A percentile compares a stretch with the other conserved stretches of the same genome.
These are phyloP conservation scores for Sus scrofa DNA, from an alignment of 2,113 vertebrate species.

Conservation along the genomic window DNA sequence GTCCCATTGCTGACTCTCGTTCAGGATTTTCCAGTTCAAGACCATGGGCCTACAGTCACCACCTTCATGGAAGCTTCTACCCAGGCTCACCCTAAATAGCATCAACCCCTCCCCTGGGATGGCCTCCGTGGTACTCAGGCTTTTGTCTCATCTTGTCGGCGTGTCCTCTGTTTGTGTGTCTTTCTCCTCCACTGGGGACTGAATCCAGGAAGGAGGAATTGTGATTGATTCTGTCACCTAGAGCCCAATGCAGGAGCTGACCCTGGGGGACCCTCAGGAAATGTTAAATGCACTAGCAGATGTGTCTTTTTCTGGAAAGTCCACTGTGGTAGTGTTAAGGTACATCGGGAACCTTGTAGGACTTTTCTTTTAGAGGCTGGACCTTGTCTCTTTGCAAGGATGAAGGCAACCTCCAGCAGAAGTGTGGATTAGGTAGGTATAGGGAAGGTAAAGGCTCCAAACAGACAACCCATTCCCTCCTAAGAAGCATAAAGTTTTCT, in stretches of 20 bases:
- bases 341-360: not conserved
- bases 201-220: too few species aligned
- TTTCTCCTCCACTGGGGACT: not conserved
- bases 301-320: not conserved
- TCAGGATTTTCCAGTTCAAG: not conserved
- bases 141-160: fast-evolving
- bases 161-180: not conserved
- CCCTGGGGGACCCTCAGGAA: not conserved
- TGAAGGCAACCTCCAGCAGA: not conserved
- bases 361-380: not conserved
- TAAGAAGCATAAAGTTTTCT: fast-evolving
- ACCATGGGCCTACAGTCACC: not conserved
- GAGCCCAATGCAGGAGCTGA: not conserved
- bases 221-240: too few species aligned
- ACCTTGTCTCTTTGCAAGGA: not conserved
- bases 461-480: not conserved
- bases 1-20: too few species aligned
- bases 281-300: fast-evolving
- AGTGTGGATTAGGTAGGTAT: not conserved
- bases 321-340: fast-evolving
- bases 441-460: not conserved
- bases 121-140: not conserved
- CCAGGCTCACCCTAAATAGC: not conserved
- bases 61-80: not conserved
- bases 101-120: not conserved